phyloP scores from a whole-genome alignment of 2,113 vertebrate species.

The Hemiprocne comata region DNA sequence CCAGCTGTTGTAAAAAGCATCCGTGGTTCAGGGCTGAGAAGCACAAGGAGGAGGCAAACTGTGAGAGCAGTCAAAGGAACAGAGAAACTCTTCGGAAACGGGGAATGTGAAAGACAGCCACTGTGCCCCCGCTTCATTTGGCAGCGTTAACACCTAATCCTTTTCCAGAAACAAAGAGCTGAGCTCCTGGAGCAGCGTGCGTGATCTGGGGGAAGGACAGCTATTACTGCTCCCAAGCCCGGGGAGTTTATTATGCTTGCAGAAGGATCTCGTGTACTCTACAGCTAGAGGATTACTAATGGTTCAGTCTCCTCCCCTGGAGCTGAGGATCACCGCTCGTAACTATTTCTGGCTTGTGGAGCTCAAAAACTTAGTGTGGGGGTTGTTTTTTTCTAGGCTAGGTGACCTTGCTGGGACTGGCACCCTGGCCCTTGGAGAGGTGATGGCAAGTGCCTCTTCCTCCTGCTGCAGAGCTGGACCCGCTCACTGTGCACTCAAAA shows the following conservation, averaged over 20 bases:
- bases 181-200: background rate
- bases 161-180: conserved; percentile 25
- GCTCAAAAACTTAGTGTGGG: background rate
- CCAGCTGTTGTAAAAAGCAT: conserved; percentile 47
- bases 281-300: conserved; percentile 3
- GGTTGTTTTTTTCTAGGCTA: background rate
- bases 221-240: background rate
- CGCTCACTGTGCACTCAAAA: background rate
- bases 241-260: conserved; percentile 5
- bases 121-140: background rate
- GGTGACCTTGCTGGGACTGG: background rate
- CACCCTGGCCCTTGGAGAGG: background rate
- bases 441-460: background rate
- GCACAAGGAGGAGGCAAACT: conserved; percentile 4
- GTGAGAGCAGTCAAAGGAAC: background rate
- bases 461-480: background rate
- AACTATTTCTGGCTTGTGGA: background rate
- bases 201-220: background rate
- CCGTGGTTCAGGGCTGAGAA: background rate
- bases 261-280: background rate
- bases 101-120: background rate
- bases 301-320: background rate
- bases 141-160: conserved; percentile 32
- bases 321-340: background rate
- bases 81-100: background rate